Conservation (phyloP, 2,888 invertebrate genomes). For the Lithosia quadra region DNA sequence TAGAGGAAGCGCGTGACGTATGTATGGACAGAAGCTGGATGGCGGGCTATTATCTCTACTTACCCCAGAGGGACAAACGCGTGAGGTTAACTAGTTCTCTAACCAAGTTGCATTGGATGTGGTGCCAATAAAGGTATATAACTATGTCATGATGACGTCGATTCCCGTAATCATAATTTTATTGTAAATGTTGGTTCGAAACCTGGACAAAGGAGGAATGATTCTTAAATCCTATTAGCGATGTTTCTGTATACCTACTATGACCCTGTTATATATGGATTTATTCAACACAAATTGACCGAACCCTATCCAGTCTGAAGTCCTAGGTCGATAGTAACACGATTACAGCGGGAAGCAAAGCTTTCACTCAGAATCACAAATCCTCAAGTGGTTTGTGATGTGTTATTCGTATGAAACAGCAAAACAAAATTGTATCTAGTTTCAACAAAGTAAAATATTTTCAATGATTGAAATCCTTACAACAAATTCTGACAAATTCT, state of each 20-base stretch:
- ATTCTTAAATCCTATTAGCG: background rate
- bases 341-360: background rate
- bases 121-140: background rate
- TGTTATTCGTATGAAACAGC: background rate
- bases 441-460: no score
- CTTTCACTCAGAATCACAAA: background rate
- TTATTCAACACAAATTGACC: constrained; percentile 9
- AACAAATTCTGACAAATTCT: background rate
- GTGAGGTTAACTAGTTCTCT: background rate
- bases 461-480: no score
- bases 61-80: no score
- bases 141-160: background rate
- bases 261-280: constrained; percentile 11
- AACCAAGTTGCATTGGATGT: background rate
- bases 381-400: no score
- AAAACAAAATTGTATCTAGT: background rate
- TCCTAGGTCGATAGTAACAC: background rate
- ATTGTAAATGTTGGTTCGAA: background rate
- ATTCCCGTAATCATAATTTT: background rate
- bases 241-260: background rate
- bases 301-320: background rate
- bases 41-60: no score
- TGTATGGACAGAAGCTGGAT: no score
- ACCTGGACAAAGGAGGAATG: background rate
- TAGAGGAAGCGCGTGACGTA: no score